phyloP scores from a whole-genome alignment of 2,113 vertebrate species.

The Picathartes gymnocephalus region DNA sequence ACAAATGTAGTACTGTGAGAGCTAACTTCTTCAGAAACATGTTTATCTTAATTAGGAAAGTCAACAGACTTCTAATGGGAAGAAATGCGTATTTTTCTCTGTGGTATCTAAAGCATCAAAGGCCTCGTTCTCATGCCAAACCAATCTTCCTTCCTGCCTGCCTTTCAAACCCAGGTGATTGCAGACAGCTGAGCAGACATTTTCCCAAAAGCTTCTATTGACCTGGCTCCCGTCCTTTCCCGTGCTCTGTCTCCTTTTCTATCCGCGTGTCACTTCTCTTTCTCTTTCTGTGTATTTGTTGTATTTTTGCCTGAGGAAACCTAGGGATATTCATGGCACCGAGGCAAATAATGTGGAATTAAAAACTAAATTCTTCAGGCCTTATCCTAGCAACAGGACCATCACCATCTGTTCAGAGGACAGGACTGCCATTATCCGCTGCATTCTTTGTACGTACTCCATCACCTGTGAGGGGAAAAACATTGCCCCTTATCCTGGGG shows the following conservation, averaged over 20 bases:
- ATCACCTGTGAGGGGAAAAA: conserved; percentile 86
- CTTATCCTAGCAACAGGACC: conserved; percentile 92
- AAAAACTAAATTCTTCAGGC: conserved; percentile 92
- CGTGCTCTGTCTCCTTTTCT: conserved; percentile 62
- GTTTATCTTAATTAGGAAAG: conserved; percentile 88
- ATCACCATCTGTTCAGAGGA: conserved; percentile 90
- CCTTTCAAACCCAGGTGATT: conserved; percentile 83
- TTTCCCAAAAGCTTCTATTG: conserved; percentile 79
- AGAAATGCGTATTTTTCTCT: conserved; percentile 77
- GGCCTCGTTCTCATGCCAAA: conserved; percentile 77
- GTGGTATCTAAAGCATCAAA: conserved; percentile 80
- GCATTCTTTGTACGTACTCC: conserved; percentile 80
- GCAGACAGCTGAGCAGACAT: conserved; percentile 79
- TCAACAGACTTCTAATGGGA: conserved; percentile 82
- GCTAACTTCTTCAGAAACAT: conserved; percentile 80
- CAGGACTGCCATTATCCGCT: conserved; percentile 79
- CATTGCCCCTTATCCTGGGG: conserved; percentile 66
- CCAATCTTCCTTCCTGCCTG: conserved; percentile 80
- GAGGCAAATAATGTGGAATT: conserved; percentile 96
- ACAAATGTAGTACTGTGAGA: conserved; percentile 76
- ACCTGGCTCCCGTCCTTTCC: conserved; percentile 72
- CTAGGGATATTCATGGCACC: conserved; percentile 86
- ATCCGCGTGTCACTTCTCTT: conserved; percentile 65
- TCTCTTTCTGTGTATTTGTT: conserved; percentile 70
- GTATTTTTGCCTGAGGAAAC: conserved; percentile 81